These are phyloP conservation scores for Apis cerana DNA, from an alignment of 1,140 invertebrate genomes.

Conservation along the genomic window DNA sequence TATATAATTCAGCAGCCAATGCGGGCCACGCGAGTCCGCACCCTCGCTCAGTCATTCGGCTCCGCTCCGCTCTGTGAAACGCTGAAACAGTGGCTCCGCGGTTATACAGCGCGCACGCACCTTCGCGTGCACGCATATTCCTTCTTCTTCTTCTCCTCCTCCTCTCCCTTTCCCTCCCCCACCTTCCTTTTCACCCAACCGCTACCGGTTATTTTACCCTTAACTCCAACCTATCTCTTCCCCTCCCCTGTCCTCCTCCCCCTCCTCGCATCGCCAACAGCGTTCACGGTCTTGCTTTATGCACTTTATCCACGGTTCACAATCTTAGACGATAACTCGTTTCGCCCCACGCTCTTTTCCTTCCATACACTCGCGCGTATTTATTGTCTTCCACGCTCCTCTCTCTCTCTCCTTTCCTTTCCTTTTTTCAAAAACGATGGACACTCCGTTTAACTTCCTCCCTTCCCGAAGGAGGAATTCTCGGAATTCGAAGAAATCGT, in stretches of 20 bases:
- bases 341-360: too few species aligned
- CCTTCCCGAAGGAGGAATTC: too few species aligned
- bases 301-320: slow-evolving; percentile 45
- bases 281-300: slow-evolving; percentile 49
- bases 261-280: slow-evolving; percentile 16
- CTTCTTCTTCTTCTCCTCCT: slow-evolving; percentile 43
- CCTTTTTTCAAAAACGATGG: not conserved
- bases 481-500: too few species aligned
- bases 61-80: slow-evolving; percentile 71
- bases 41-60: slow-evolving; percentile 70
- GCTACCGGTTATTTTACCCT: slow-evolving; percentile 35
- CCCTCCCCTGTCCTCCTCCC: too few species aligned
- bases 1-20: slow-evolving; percentile 82
- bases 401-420: not conserved
- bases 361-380: not conserved
- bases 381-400: not conserved
- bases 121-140: slow-evolving; percentile 60
- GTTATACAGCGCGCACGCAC: slow-evolving; percentile 58
- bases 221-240: slow-evolving; percentile 6
- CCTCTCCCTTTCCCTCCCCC: not conserved
- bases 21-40: slow-evolving; percentile 80
- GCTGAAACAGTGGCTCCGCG: slow-evolving; percentile 68
- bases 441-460: too few species aligned
- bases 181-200: slow-evolving; percentile 17
- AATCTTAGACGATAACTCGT: slow-evolving; percentile 19